A percentile compares a stretch with the other conserved stretches of the same genome.
Evolutionary conservation across 2,888 invertebrate species (phyloP).

Genomic region (Drosophila antonietae): DNA sequence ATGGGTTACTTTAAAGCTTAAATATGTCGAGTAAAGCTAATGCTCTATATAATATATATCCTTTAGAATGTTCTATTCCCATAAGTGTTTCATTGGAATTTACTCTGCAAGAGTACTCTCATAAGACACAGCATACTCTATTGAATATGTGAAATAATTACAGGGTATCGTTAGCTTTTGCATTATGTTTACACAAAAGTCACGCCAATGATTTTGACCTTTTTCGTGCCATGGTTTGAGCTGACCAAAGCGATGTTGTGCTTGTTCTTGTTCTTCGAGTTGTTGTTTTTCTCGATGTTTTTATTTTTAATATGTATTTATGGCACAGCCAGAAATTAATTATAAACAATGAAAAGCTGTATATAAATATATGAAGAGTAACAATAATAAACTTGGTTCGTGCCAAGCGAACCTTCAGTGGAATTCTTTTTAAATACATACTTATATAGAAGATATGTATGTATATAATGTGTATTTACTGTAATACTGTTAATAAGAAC

Average conservation of each 20-base stretch:
- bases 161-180: conserved; percentile 42
- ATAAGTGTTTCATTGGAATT: too few species aligned
- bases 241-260: conserved; percentile 36
- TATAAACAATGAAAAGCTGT: conserved; percentile 62
- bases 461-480: not conserved
- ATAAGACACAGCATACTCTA: not conserved
- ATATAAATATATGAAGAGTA: conserved; percentile 13
- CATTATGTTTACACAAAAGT: conserved; percentile 68
- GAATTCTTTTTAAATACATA: conserved; percentile 14
- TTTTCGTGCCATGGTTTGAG: conserved; percentile 63
- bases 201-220: conserved; percentile 64
- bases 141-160: not conserved
- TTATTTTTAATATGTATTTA: conserved; percentile 28
- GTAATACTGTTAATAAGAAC: conserved; percentile 21
- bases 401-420: conserved; percentile 24
- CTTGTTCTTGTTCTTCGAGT: conserved; percentile 17
- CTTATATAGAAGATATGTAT: not conserved
- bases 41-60: too few species aligned
- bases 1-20: too few species aligned
- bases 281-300: conserved; percentile 15
- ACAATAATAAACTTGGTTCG: conserved; percentile 41
- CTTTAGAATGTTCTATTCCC: too few species aligned
- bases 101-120: too few species aligned
- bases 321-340: conserved; percentile 61
- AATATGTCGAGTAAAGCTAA: too few species aligned